These are phyloP conservation scores for Drosophila conformis DNA, from an alignment of 2,888 invertebrate species.

Conservation along the genomic window DNA sequence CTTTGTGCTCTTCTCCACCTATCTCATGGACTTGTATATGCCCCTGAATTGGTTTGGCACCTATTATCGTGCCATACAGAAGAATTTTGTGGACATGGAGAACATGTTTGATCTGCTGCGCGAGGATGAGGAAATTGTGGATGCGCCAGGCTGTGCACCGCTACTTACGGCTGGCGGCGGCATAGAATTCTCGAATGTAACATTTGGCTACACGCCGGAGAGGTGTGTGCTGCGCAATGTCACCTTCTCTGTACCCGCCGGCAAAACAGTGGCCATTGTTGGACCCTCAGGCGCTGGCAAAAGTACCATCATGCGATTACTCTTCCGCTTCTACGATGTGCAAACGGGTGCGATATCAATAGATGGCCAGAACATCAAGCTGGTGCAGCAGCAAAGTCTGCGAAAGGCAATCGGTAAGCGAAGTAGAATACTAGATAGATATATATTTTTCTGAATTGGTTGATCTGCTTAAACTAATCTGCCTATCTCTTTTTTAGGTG, in stretches of 20 bases:
- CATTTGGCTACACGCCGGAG: constrained; percentile 94
- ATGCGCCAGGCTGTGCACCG: constrained; percentile 91
- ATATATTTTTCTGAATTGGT: background rate
- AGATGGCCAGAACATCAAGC: constrained; percentile 95
- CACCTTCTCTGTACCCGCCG: constrained; percentile 92
- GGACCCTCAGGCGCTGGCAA: constrained; percentile 97
- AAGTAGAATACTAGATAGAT: background rate
- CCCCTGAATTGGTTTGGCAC: constrained; percentile 99
- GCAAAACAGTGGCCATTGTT: constrained; percentile 94
- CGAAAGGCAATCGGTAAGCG: constrained; percentile 88
- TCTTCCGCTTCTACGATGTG: constrained; percentile 98
- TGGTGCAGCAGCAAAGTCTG: constrained; percentile 93
- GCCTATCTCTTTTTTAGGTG: constrained; percentile 86
- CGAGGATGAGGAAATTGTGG: constrained; percentile 94
- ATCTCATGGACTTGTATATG: constrained; percentile 96
- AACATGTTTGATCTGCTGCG: constrained; percentile 98
- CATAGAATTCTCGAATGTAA: constrained; percentile 95
- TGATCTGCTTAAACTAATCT: background rate
- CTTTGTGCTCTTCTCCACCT: constrained; percentile 97
- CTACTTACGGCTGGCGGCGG: constrained; percentile 88
- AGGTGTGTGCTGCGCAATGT: constrained; percentile 91
- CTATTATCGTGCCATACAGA: constrained; percentile 98
- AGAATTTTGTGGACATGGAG: constrained; percentile 99
- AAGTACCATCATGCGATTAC: constrained; percentile 96
- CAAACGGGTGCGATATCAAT: constrained; percentile 93